A percentile compares a stretch with the other conserved stretches of the same genome.
Conservation (phyloP, 2,797 vertebrate genomes). For the Hypotaenidia philippensis region DNA sequence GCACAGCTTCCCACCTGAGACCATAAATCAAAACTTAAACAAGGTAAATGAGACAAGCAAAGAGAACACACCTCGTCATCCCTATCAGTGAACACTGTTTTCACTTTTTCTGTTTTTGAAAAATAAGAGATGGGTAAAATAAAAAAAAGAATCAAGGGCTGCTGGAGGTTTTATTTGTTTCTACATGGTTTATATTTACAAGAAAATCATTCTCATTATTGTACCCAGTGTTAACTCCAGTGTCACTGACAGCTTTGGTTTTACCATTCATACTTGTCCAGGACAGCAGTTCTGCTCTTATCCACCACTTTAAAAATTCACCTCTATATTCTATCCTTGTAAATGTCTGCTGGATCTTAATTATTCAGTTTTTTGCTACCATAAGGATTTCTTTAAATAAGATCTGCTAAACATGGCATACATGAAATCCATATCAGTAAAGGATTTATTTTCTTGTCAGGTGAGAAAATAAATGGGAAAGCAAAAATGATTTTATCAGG, state of each 20-base stretch:
- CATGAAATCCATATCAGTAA: not conserved
- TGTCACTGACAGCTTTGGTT: not conserved
- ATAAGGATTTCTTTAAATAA: not conserved
- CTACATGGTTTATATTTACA: not conserved
- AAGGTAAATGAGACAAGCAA: not conserved
- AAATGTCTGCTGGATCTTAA: not conserved
- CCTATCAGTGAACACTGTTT: not conserved
- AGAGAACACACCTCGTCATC: rapidly evolving
- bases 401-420: not conserved
- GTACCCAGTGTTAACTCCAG: not conserved
- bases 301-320: not conserved
- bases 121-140: not conserved
- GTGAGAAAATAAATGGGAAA: not conserved
- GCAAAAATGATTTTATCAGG: no score
- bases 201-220: not conserved
- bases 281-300: not conserved
- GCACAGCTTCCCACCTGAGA: not conserved
- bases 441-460: not conserved
- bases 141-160: not conserved
- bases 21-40: not conserved
- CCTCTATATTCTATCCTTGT: not conserved
- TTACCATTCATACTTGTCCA: not conserved
- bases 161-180: not conserved
- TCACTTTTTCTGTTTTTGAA: not conserved
- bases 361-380: not conserved